These are phyloP conservation scores for Arenaria interpres DNA, from an alignment of 2,113 vertebrate species.

Conservation along the genomic window DNA sequence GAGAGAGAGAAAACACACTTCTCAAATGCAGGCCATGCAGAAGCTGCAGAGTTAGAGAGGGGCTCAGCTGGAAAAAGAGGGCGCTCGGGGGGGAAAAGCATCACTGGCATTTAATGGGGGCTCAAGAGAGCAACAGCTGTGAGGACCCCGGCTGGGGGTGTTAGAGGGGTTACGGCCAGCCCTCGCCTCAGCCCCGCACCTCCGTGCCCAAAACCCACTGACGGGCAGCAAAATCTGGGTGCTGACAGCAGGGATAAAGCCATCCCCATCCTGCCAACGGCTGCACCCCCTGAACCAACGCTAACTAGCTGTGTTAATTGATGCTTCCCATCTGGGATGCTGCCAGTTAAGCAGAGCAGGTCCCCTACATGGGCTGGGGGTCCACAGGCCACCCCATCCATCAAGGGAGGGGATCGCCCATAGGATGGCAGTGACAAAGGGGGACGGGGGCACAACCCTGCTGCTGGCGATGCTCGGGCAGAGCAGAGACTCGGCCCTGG, in stretches of 20 bases:
- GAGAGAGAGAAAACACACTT: constrained; percentile 78
- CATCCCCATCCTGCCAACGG: not conserved
- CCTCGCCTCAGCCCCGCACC: not conserved
- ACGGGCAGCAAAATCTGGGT: not conserved
- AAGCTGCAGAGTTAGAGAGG: constrained; percentile 45
- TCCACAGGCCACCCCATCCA: not conserved
- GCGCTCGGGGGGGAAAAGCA: not conserved
- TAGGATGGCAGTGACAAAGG: accelerated
- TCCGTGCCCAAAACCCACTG: not conserved
- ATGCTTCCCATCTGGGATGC: not conserved
- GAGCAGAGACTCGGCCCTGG: not conserved
- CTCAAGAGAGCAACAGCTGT: accelerated
- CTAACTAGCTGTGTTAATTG: not conserved
- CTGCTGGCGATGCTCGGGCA: not conserved
- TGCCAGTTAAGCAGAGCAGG: not conserved
- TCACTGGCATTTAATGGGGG: not conserved
- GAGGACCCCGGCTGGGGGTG: not conserved
- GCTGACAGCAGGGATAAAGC: not conserved
- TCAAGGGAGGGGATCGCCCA: not conserved
- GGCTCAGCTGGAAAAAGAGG: not conserved
- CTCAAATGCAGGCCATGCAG: constrained; percentile 85
- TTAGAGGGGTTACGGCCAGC: not conserved
- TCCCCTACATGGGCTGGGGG: not conserved
- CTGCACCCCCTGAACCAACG: not conserved
- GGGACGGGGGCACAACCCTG: not conserved